Base-by-base conservation (phyloP, 2,113 vertebrate genomes). In the Galeopterus variegatus region DNA sequence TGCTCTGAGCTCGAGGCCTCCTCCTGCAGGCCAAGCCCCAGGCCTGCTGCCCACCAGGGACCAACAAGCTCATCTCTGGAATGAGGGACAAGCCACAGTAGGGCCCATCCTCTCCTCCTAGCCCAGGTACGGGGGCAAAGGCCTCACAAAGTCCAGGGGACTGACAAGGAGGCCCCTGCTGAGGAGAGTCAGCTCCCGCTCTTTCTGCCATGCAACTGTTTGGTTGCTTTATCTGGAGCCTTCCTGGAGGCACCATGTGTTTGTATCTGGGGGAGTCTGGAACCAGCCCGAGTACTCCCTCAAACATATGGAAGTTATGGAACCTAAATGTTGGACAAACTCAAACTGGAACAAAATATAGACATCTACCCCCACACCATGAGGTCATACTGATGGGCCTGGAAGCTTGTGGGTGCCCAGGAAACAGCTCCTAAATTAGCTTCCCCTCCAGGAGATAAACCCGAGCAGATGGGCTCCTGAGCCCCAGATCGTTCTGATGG, bases 321-420 rank as follows among this genome's bases (percentile, higher is more conserved):
- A 76, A 41, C 33, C 14, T 6, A 2, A 33, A 56, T 12, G 3
- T 10, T 8, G 18, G 65, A 41, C 24, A 88, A 3, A 73, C 0
- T 0, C 31, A 31, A 24, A 41, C 69, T 5, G 7, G 21, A 50
- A 45, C 31, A 33, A 24, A n/a, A 79, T 0, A 8, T 1, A 1
- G n/a, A 67, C 48, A 2, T 41, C 41, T 41, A 41, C 41, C 0
- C 1, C 5, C 33, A 28, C 36, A 45, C 36, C 18, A 0, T 9
- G 52, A 17, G 10, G 11, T 17, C 26, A 5, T 2, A 1, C 8
- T 1, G 41, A 48, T 0, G 24, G 18, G 28, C 73, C 18, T 4
- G 11, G 87, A 90, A n/a, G 24, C 15, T 18, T 31, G n/a, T 15
- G 3, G 9, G 2, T 4, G 28, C 26, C 45, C n/a, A 26, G 45